Evolutionary conservation across 2,797 vertebrate species (phyloP).

Genomic region (Melanotaenia parkinsoni): DNA sequence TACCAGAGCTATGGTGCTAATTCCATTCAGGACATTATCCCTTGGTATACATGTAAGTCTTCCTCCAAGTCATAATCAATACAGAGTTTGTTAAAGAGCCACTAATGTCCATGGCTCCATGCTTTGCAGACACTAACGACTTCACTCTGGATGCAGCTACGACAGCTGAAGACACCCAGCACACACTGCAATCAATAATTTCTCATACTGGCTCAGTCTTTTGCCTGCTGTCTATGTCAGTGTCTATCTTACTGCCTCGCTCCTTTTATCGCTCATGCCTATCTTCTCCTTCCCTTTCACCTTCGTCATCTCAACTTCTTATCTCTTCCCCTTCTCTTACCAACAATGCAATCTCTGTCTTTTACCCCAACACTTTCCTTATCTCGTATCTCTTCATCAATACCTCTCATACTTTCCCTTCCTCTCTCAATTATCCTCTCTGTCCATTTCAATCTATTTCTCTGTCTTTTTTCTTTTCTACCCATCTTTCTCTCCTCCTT

Average conservation of each 20-base stretch:
- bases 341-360: slow-evolving; percentile 46
- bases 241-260: slow-evolving; percentile 17
- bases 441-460: slow-evolving; percentile 61
- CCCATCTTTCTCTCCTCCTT: slow-evolving; percentile 16
- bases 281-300: slow-evolving; percentile 56
- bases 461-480: slow-evolving; percentile 26
- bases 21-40: slow-evolving; percentile 72
- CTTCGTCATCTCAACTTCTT: slow-evolving; percentile 50
- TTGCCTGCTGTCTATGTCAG: slow-evolving; percentile 40
- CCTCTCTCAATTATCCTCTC: slow-evolving; percentile 58
- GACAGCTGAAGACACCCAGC: slow-evolving; percentile 77
- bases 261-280: slow-evolving; percentile 41
- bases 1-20: slow-evolving; percentile 67
- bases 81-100: slow-evolving; percentile 81
- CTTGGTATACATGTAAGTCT: slow-evolving; percentile 65
- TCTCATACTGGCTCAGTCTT: slow-evolving; percentile 44
- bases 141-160: slow-evolving; percentile 64
- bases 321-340: slow-evolving; percentile 44
- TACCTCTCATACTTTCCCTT: slow-evolving; percentile 26
- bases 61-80: slow-evolving; percentile 77
- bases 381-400: slow-evolving; percentile 41
- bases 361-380: slow-evolving; percentile 52
- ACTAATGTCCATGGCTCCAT: slow-evolving; percentile 74
- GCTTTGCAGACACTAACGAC: slow-evolving; percentile 76
- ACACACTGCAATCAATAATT: slow-evolving; percentile 72